Evolutionary conservation across 2,113 vertebrate genomes (phyloP).

Genomic region (Rostratula benghalensis): DNA sequence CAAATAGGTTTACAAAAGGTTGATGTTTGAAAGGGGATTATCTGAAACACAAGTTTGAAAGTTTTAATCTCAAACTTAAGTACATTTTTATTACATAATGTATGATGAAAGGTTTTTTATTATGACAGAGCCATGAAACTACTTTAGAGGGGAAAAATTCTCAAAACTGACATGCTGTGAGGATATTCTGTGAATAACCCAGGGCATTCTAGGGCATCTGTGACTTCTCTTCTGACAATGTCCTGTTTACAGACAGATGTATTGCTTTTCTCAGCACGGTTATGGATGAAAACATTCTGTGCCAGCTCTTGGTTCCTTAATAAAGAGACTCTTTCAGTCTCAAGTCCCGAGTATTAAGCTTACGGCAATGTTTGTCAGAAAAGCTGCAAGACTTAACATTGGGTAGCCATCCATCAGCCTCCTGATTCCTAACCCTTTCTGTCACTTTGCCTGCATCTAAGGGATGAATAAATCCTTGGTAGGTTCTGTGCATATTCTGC

Average conservation of each 20-base stretch:
- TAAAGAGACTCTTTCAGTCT: neutral
- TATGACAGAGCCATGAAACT: neutral
- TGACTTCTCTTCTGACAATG: neutral
- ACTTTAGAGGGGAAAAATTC: neutral
- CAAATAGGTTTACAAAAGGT: neutral
- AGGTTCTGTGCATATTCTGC: neutral
- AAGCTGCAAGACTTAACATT: neutral
- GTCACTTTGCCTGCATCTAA: neutral
- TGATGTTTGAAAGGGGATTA: neutral
- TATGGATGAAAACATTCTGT: neutral
- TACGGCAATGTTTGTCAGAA: neutral
- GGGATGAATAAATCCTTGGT: too few relatives aligned
- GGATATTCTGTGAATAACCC: neutral
- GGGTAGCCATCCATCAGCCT: fast-evolving
- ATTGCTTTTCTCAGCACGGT: neutral
- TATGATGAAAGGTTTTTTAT: neutral
- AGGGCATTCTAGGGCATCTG: neutral
- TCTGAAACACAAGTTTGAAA: neutral
- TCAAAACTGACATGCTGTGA: neutral
- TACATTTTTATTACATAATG: neutral
- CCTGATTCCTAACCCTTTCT: neutral
- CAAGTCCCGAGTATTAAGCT: neutral
- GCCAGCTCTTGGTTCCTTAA: neutral
- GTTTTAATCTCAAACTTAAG: neutral
- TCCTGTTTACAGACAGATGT: neutral